A percentile compares a stretch with the other conserved stretches of the same genome.
Conservation (phyloP, 2,113 vertebrate genomes). For the Atrichornis clamosus region DNA sequence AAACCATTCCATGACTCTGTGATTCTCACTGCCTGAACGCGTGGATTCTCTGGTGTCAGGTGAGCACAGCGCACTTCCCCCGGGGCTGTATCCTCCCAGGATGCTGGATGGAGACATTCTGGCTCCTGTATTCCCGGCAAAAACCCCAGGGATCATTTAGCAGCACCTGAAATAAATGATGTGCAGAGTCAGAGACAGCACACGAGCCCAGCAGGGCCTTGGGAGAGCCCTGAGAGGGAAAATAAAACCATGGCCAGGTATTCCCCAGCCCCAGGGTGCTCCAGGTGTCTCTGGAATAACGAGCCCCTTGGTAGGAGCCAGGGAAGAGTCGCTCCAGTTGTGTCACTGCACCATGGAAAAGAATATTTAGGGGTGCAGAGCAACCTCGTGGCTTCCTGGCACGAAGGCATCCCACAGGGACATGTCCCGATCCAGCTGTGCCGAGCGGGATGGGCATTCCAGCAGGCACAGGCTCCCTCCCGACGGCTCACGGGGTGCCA, state of each 20-base stretch:
- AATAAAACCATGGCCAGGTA: accelerated
- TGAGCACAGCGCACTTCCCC: background rate
- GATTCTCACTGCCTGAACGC: accelerated
- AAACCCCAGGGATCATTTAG: background rate
- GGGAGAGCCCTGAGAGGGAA: background rate
- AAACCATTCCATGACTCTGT: background rate
- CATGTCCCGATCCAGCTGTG: accelerated
- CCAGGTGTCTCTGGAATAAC: background rate
- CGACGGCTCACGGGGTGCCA: accelerated
- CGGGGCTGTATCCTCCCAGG: background rate
- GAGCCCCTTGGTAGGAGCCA: background rate
- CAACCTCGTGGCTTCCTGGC: accelerated
- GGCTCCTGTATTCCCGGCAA: background rate
- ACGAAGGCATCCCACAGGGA: accelerated
- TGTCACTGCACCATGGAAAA: accelerated
- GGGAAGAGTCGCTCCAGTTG: accelerated
- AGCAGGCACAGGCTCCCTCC: background rate
- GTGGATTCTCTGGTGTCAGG: background rate
- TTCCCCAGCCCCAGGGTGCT: background rate
- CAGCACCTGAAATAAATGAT: background rate
- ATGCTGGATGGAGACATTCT: background rate
- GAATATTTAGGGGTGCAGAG: background rate
- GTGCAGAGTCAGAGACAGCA: background rate
- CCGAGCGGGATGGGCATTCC: background rate
- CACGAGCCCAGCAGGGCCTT: background rate